Percentiles rank a stretch among this genome's conserved stretches.
phyloP scores from a whole-genome alignment of 2,888 invertebrate species.

The Falcaria lacertinaria region DNA sequence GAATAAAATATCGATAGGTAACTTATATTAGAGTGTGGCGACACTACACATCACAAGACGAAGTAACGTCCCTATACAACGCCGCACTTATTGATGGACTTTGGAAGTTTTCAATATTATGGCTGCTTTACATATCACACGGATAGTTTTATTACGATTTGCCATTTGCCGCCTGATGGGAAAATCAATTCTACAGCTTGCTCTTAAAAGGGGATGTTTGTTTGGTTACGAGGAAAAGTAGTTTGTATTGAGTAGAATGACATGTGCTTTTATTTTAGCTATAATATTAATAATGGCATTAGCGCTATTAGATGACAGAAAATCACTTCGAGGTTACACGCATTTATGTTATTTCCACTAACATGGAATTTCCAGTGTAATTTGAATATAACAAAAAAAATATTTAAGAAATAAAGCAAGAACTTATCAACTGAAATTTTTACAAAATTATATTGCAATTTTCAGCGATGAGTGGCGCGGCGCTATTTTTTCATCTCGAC shows the following conservation, averaged over 20 bases:
- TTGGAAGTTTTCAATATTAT: slow-evolving; percentile 79
- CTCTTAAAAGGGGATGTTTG: slow-evolving; percentile 31
- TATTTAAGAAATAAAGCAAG: slow-evolving; percentile 1
- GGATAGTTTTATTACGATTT: slow-evolving; percentile 78
- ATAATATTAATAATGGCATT: too few relatives aligned
- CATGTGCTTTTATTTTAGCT: too few relatives aligned
- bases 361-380: too few relatives aligned
- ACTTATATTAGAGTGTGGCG: slow-evolving; percentile 8
- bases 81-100: slow-evolving; percentile 78
- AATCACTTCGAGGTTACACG: too few relatives aligned
- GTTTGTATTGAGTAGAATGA: too few relatives aligned
- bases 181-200: slow-evolving; percentile 49
- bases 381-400: background rate
- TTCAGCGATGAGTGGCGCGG: slow-evolving; percentile 21
- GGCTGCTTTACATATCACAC: slow-evolving; percentile 75
- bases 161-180: slow-evolving; percentile 78
- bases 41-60: slow-evolving; percentile 34
- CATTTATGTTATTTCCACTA: too few relatives aligned
- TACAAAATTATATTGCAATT: too few relatives aligned
- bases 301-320: too few relatives aligned
- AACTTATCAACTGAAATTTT: too few relatives aligned
- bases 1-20: slow-evolving; percentile 16
- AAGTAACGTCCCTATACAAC: slow-evolving; percentile 61
- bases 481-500: slow-evolving; percentile 45
- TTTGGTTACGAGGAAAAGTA: slow-evolving; percentile 13